phyloP scores from a whole-genome alignment of 2,888 invertebrate genomes.

The Luperina nickerlii region DNA sequence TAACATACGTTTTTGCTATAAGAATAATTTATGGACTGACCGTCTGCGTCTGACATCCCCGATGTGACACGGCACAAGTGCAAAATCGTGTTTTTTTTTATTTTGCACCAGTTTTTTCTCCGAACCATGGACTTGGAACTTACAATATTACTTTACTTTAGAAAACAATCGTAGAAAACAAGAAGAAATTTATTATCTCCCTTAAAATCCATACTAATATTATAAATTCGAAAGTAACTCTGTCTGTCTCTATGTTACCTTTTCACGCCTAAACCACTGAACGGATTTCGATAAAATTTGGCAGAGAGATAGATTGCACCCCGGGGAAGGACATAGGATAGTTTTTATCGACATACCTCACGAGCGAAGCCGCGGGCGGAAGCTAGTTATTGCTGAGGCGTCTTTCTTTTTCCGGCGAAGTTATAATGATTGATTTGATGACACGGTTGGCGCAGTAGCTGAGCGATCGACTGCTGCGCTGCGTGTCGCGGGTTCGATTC shows the following conservation, averaged over 20 bases:
- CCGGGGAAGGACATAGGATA: too few relatives aligned
- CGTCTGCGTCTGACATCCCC: not conserved
- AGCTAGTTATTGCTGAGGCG: not conserved
- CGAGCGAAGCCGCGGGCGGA: too few relatives aligned
- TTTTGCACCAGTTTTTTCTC: not conserved
- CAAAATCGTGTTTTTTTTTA: not conserved
- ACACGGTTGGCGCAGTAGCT: too few relatives aligned
- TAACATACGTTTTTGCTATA: constrained; percentile 26
- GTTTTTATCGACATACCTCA: too few relatives aligned
- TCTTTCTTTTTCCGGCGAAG: not conserved
- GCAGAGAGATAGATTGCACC: too few relatives aligned
- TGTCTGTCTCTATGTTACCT: too few relatives aligned
- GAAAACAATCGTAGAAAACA: not conserved
- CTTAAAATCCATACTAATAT: not conserved
- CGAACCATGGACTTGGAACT: not conserved
- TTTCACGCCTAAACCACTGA: too few relatives aligned
- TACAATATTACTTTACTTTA: not conserved
- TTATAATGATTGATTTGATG: too few relatives aligned
- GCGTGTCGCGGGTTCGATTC: too few relatives aligned
- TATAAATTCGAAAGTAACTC: too few relatives aligned
- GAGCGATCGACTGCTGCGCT: too few relatives aligned
- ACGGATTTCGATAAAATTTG: too few relatives aligned
- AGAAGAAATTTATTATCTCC: not conserved
- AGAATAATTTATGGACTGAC: constrained; percentile 22
- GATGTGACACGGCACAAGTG: constrained; percentile 19